A percentile compares a stretch with the other conserved stretches of the same genome.
Evolutionary conservation across 53 echinoderm and acorn worm genomes (phyloP).

Genomic region (Patiria pectinifera): DNA sequence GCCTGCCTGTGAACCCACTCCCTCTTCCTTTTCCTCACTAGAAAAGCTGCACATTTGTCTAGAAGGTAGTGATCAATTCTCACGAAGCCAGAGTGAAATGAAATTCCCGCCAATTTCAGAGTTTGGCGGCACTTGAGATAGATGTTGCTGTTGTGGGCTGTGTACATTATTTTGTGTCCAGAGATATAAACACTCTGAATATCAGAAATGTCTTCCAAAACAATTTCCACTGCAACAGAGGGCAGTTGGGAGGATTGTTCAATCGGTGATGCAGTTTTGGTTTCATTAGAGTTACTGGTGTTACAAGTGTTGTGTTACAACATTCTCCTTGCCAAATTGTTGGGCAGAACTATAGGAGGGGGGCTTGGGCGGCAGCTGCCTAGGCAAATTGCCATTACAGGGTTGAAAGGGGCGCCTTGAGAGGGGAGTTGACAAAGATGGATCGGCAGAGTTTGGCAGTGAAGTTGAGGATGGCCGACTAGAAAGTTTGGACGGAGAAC

Average conservation of each 20-base stretch:
- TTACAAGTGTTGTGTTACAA: background rate
- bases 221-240: background rate
- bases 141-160: background rate
- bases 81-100: constrained; percentile 14
- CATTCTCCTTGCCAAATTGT: background rate
- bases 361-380: too few relatives aligned
- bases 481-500: background rate
- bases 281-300: background rate
- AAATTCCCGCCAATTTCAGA: constrained; percentile 23
- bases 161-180: constrained; percentile 19
- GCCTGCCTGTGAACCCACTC: constrained; percentile 17
- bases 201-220: background rate
- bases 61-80: constrained; percentile 13
- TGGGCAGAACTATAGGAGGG: too few relatives aligned
- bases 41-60: background rate
- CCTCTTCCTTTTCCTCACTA: constrained; percentile 8
- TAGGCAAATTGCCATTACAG: too few relatives aligned
- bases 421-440: too few relatives aligned
- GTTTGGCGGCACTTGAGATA: constrained; percentile 19
- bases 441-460: background rate
- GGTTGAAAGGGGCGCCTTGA: too few relatives aligned
- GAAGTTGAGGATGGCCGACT: background rate
- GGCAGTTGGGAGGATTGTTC: background rate
- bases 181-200: background rate
- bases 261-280: background rate